A percentile compares a stretch with the other conserved stretches of the same genome.
Evolutionary conservation across 2,888 invertebrate genomes (phyloP).

Genomic region (Eristalis arbustorum): DNA sequence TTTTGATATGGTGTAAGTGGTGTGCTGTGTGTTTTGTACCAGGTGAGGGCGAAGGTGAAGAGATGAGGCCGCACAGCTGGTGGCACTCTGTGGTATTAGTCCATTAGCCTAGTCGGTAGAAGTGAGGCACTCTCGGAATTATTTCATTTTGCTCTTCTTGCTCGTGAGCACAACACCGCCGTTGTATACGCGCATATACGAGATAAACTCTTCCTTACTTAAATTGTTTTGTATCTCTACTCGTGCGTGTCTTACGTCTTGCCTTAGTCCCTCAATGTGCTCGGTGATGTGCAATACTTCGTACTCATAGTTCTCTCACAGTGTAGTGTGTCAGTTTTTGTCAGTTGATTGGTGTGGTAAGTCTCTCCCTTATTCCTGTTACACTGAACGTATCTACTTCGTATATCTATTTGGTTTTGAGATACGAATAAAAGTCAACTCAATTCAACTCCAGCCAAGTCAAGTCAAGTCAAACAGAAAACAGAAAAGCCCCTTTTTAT

Average conservation of each 20-base stretch:
- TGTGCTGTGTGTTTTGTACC: slow-evolving; percentile 53
- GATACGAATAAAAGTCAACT: too few species aligned
- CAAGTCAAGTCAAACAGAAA: background rate
- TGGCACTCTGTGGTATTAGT: slow-evolving; percentile 63
- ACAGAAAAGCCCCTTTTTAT: slow-evolving; percentile 37
- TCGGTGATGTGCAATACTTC: slow-evolving; percentile 56
- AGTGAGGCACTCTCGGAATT: slow-evolving; percentile 67
- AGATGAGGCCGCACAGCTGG: slow-evolving; percentile 67
- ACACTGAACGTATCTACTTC: slow-evolving; percentile 2
- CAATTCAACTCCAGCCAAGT: background rate
- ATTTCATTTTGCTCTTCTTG: slow-evolving; percentile 69
- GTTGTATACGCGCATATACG: slow-evolving; percentile 56
- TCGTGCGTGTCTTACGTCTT: background rate
- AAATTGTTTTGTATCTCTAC: slow-evolving; percentile 29
- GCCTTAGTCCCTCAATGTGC: too few species aligned
- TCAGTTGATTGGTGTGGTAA: slow-evolving; percentile 58
- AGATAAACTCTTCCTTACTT: slow-evolving; percentile 17
- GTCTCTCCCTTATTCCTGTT: slow-evolving; percentile 38
- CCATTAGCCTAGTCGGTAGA: slow-evolving; percentile 69
- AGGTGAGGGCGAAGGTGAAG: slow-evolving; percentile 67
- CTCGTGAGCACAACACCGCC: slow-evolving; percentile 63
- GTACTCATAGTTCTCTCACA: background rate
- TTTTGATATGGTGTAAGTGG: slow-evolving; percentile 49
- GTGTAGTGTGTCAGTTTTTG: slow-evolving; percentile 49
- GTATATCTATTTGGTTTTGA: slow-evolving; percentile 6